Percentiles rank a stretch among this genome's conserved stretches.
Conservation (phyloP, 2,113 vertebrate genomes). For the Climacteris rufus region DNA sequence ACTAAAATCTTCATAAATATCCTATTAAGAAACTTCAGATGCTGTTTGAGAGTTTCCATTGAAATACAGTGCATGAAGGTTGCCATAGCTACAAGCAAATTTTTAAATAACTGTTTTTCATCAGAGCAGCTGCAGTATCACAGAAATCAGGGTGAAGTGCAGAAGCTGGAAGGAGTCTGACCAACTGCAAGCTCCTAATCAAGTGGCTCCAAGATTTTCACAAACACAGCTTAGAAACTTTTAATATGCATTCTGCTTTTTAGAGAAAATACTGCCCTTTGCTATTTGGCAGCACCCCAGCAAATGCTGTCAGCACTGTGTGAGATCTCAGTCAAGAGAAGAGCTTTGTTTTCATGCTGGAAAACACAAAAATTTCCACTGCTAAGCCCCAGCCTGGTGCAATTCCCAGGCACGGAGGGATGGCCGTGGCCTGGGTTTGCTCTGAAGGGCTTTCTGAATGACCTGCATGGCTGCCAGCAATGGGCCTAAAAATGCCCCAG, state of each 20-base stretch:
- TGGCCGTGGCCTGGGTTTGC: accelerated
- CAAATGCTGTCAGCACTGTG: background rate
- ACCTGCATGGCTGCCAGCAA: background rate
- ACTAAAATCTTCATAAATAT: conserved; percentile 45
- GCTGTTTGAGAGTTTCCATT: conserved; percentile 52
- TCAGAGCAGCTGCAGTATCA: conserved; percentile 41
- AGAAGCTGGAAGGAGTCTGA: background rate
- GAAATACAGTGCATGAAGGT: conserved; percentile 63
- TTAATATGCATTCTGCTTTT: background rate
- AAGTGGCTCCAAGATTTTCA: background rate
- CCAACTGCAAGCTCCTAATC: background rate
- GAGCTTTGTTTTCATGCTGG: background rate
- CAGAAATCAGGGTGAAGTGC: background rate
- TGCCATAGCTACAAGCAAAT: conserved; percentile 65
- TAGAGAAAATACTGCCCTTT: background rate
- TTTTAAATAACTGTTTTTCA: conserved; percentile 65
- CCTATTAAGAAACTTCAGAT: conserved; percentile 60
- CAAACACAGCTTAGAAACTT: background rate
- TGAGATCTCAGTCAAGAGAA: background rate
- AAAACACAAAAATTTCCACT: background rate
- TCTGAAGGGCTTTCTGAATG: background rate
- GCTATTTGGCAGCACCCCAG: background rate
- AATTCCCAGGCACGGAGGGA: background rate
- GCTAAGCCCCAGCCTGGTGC: background rate
- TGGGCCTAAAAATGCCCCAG: background rate